Conservation (phyloP, 2,113 vertebrate genomes). For the Zosterops borbonicus region DNA sequence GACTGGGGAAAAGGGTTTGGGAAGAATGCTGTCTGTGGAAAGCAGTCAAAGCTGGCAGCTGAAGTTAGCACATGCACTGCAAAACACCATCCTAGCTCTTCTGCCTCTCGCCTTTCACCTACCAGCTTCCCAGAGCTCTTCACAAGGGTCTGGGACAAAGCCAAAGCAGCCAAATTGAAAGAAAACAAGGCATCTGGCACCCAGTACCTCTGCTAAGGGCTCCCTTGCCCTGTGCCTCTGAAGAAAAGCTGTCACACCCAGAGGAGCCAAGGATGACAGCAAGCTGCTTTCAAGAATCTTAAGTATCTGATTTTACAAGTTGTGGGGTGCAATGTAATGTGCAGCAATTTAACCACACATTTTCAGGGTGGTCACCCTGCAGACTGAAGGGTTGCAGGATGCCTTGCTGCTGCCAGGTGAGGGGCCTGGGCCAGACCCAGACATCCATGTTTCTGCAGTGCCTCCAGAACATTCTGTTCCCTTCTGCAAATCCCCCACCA, state of each 20-base stretch:
- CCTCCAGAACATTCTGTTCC: neutral
- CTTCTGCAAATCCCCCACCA: neutral
- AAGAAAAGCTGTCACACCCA: neutral
- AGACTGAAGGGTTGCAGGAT: neutral
- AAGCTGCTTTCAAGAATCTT: neutral
- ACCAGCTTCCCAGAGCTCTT: neutral
- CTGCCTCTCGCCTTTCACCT: neutral
- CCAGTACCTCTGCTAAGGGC: neutral
- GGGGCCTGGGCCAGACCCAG: neutral
- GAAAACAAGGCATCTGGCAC: neutral
- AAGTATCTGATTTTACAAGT: neutral
- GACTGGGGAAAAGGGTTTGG: neutral
- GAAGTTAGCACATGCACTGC: slow-evolving; percentile 5
- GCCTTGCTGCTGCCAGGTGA: neutral
- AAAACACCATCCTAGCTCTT: slow-evolving; percentile 20
- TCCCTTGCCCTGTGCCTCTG: neutral
- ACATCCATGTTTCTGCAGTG: fast-evolving
- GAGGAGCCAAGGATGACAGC: neutral
- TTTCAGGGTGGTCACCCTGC: neutral
- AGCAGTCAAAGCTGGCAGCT: neutral
- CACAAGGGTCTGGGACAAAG: neutral
- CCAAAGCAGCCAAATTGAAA: neutral
- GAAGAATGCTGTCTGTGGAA: slow-evolving; percentile 35
- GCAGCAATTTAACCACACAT: neutral
- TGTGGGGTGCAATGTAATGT: fast-evolving